phyloP scores from a whole-genome alignment of 2,888 invertebrate genomes.

The Apodemia mormo region DNA sequence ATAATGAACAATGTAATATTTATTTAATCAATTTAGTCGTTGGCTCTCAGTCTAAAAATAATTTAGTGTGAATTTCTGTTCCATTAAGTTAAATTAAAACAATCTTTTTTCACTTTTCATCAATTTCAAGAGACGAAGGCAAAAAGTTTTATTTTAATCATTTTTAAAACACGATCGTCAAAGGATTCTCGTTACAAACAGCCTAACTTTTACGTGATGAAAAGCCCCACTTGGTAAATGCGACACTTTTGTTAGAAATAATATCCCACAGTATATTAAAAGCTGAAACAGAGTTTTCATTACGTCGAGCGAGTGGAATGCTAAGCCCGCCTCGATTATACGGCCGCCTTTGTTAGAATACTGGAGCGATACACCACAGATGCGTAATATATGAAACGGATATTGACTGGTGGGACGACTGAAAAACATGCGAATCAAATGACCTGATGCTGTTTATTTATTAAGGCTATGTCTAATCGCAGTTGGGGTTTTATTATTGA shows the following conservation, averaged over 20 bases:
- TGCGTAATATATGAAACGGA: slow-evolving; percentile 10
- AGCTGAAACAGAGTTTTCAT: slow-evolving; percentile 27
- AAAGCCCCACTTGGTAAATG: slow-evolving; percentile 7
- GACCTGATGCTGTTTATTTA: background rate
- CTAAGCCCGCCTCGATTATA: slow-evolving; percentile 18
- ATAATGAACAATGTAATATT: no score
- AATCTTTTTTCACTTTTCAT: background rate
- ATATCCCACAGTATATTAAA: slow-evolving; percentile 27
- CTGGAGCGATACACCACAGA: slow-evolving; percentile 18
- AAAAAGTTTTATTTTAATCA: background rate
- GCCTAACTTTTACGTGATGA: slow-evolving; percentile 13
- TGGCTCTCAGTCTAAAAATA: no score
- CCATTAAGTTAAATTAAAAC: background rate
- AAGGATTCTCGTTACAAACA: slow-evolving; percentile 1
- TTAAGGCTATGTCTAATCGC: no score
- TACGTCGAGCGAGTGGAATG: slow-evolving; percentile 27
- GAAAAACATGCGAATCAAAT: slow-evolving; percentile 7
- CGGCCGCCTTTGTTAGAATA: slow-evolving; percentile 22
- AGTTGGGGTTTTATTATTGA: no score
- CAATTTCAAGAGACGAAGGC: background rate
- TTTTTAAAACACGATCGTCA: slow-evolving; percentile 4
- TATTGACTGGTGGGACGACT: background rate
- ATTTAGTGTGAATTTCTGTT: background rate
- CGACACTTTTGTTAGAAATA: slow-evolving; percentile 2
- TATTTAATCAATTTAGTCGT: no score